A percentile compares a stretch with the other conserved stretches of the same genome.
phyloP scores from a whole-genome alignment of 2,113 vertebrate species.

The Poeciliopsis turrubarensis region DNA sequence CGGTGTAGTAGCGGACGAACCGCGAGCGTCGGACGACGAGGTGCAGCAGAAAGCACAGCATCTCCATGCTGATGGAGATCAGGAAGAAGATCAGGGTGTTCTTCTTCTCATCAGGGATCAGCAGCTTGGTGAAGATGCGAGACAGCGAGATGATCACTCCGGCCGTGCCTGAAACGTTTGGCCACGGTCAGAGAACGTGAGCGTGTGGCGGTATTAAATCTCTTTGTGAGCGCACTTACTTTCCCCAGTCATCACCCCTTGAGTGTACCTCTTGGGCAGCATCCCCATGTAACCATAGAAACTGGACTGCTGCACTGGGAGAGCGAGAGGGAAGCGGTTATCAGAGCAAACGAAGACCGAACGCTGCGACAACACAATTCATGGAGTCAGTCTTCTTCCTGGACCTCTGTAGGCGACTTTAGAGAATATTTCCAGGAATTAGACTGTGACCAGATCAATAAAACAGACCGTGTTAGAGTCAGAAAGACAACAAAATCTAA shows the following conservation, averaged over 20 bases:
- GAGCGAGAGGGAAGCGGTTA: slow-evolving; percentile 40
- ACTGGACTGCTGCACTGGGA: slow-evolving; percentile 98
- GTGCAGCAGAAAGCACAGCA: slow-evolving; percentile 93
- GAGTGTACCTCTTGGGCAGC: slow-evolving; percentile 97
- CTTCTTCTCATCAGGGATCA: slow-evolving; percentile 88
- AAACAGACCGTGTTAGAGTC: not conserved
- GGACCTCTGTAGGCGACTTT: not conserved
- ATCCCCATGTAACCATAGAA: slow-evolving; percentile 99
- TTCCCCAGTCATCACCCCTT: slow-evolving; percentile 98
- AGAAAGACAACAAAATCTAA: no score
- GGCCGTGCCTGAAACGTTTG: slow-evolving; percentile 84
- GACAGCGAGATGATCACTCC: slow-evolving; percentile 96
- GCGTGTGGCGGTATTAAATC: not conserved
- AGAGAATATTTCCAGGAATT: slow-evolving; percentile 39
- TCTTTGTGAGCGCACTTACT: slow-evolving; percentile 84
- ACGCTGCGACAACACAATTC: slow-evolving; percentile 20
- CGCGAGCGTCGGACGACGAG: slow-evolving; percentile 88
- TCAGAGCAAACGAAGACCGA: slow-evolving; percentile 32
- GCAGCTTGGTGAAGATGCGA: slow-evolving; percentile 96
- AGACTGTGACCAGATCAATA: slow-evolving; percentile 8
- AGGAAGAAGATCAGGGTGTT: slow-evolving; percentile 98
- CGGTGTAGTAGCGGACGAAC: slow-evolving; percentile 90
- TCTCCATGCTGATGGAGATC: slow-evolving; percentile 91
- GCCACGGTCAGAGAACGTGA: not conserved
- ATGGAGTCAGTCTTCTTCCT: slow-evolving; percentile 23